Evolutionary conservation across 2,113 vertebrate species (phyloP), one percentile per base, ranked within the genome.

Genomic region (Silurus asotus): DNA sequence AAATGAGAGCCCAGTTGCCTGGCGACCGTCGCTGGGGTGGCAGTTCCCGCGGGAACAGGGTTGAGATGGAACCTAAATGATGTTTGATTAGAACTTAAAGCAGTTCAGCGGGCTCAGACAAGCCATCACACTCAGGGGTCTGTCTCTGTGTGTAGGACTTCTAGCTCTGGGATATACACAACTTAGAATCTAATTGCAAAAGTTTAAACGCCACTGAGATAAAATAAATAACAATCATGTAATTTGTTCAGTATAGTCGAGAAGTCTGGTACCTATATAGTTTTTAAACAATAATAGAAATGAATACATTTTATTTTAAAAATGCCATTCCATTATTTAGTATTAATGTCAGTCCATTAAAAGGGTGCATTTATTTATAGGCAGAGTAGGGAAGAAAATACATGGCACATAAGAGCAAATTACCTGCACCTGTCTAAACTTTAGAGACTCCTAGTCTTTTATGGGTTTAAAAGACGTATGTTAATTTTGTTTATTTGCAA

Each of bases 21-120:
- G 96, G 96, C 95, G 97, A 99, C 97, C 92, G 94, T 96, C 97
- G 96, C 94, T 94, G 95, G 95, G 97, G 96, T 95, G 95, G 93
- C 95, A 84, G 96, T 96, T 96, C 96, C 94, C 93, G 90, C 94
- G 96, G 95, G 95, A 94, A 95, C 91, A 93, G 95, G 93, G 93
- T 95, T 83, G 95, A 96, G 96, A 97, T 97, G 96, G 96, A 95
- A 96, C 96, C 96, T 96, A 97, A 97, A 97, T 97, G 96, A 97
- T 95, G 96, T 97, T 98, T 98, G 97, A 98, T 99, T 97, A 98
- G 96, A 97, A 97, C 96, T 96, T 95, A 96, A 97, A 96, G 97
- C 96, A 96, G 97, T 97, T 97, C 96, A 96, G 95, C 94, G 95
- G 95, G 95, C 94, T 94, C 92, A 96, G 96, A 96, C 94, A 94